These are phyloP conservation scores for Protodeltote pygarga DNA, from an alignment of 2,888 invertebrate species.

Conservation along the genomic window DNA sequence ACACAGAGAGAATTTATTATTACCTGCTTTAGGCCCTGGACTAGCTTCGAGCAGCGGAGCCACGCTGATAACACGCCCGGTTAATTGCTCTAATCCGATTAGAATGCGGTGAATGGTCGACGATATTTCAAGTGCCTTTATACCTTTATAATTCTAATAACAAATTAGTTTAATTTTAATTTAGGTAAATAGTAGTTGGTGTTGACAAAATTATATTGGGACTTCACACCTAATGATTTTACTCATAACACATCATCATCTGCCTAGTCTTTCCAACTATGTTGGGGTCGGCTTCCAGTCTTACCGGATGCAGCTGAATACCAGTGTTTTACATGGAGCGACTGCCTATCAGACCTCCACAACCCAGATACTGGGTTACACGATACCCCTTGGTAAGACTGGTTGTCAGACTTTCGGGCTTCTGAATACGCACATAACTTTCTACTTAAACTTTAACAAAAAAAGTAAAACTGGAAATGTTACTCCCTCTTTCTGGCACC, in stretches of 20 bases:
- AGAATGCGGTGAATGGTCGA: conserved; percentile 20
- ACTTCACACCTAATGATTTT: no score
- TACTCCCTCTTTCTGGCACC: conserved; percentile 10
- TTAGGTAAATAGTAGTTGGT: background rate
- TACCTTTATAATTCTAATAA: background rate
- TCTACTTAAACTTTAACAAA: no score
- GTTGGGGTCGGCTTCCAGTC: no score
- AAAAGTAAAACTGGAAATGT: background rate
- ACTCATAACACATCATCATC: no score
- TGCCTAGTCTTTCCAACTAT: no score
- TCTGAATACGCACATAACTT: no score
- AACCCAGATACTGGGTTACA: no score
- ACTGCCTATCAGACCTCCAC: no score
- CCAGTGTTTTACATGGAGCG: no score
- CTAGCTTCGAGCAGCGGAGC: background rate
- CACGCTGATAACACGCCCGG: conserved; percentile 26
- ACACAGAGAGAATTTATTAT: conserved; percentile 42
- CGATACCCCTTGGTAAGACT: no score
- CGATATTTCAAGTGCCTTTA: conserved; percentile 14
- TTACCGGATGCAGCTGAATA: no score
- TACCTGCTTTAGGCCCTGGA: conserved; percentile 6
- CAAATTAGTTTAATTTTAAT: conserved; percentile 2
- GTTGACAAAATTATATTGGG: background rate
- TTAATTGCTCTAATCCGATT: conserved; percentile 48
- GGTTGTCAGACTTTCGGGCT: no score